Base-by-base conservation (phyloP, 2,797 vertebrate genomes). In the Rhinoraja longicauda region DNA sequence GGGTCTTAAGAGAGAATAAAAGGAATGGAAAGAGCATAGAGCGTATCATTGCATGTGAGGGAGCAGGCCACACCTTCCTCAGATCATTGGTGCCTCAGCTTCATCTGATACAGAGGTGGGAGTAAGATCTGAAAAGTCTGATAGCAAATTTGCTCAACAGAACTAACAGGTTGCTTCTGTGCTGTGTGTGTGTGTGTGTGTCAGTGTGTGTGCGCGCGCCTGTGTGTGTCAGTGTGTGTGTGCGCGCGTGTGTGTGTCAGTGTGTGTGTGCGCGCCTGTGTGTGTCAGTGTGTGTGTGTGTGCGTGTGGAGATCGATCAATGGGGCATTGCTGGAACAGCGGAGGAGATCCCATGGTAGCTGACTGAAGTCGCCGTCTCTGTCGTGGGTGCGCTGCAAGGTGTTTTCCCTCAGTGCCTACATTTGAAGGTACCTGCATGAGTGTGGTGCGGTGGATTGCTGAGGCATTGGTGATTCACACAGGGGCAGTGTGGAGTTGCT, bases 31-130 rank as follows among this genome's bases (percentile, higher is more conserved):
- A 64, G 57, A 36, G n/a, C 17, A 19, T 0, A 67, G 12, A 9
- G 84, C 0, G 1, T 7, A 3, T 19, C 29, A 15, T 21, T 59
- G 36, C 62, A 67, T 17, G 26, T 67, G 29, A 17, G 32, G 59
- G 13, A 88, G 15, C 5, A 64, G 84, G 84, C 17, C 84, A 88
- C 84, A 36, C 84, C 84, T 86, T 67, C n/a, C 17, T 2, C 0
- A 1, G 59, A 62, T 88, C n/a, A 88, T 88, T 88, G 84, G 84
- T 67, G 2, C 36, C 59, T 88, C 84, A 24, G 9, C 17, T 21
- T 88, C 88, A 88, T 88, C 84, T 67, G 84, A 88, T 88, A 84
- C 8, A 59, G 26, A 29, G 0, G 84, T 88, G 62, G 84, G 62
- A 67, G 84, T 67, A 17, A 88, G 62, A 67, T 88, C 64, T 88